phyloP scores from a whole-genome alignment of 2,113 vertebrate genomes.

The Ophiodon elongatus region DNA sequence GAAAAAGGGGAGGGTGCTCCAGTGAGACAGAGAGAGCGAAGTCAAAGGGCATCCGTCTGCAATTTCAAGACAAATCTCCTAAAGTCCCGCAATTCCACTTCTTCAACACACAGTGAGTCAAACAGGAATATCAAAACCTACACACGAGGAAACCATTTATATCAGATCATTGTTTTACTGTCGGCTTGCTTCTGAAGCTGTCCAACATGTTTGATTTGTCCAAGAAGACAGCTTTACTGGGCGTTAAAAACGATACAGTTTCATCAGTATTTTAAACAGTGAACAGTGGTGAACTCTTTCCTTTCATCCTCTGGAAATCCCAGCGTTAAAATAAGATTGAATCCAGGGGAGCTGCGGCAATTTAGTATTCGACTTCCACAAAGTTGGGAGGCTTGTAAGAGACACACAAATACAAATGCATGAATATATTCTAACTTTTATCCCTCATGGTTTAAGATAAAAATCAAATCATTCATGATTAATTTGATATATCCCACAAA shows the following conservation, averaged over 20 bases:
- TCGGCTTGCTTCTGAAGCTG: neutral
- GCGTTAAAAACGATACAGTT: neutral
- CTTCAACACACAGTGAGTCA: neutral
- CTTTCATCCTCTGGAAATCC: neutral
- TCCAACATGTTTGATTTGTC: neutral
- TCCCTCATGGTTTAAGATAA: too few species aligned
- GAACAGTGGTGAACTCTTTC: neutral
- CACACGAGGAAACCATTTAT: conserved; percentile 9
- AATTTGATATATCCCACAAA: too few species aligned
- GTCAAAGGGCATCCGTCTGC: conserved; percentile 52
- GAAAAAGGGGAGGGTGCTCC: conserved; percentile 21
- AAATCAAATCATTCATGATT: too few species aligned
- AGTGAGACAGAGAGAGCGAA: conserved; percentile 17
- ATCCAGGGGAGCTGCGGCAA: neutral
- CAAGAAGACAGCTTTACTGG: neutral
- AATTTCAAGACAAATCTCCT: conserved; percentile 49
- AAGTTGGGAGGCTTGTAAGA: neutral
- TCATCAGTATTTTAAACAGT: neutral
- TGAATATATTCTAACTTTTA: too few species aligned
- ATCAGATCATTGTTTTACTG: neutral
- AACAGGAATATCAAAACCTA: neutral
- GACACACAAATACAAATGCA: neutral
- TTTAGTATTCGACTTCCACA: neutral
- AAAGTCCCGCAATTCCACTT: neutral
- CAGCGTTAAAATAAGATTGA: neutral